These are phyloP conservation scores for Hirtodrosophila alboralis DNA, from an alignment of 2,888 invertebrate species.

Conservation along the genomic window DNA sequence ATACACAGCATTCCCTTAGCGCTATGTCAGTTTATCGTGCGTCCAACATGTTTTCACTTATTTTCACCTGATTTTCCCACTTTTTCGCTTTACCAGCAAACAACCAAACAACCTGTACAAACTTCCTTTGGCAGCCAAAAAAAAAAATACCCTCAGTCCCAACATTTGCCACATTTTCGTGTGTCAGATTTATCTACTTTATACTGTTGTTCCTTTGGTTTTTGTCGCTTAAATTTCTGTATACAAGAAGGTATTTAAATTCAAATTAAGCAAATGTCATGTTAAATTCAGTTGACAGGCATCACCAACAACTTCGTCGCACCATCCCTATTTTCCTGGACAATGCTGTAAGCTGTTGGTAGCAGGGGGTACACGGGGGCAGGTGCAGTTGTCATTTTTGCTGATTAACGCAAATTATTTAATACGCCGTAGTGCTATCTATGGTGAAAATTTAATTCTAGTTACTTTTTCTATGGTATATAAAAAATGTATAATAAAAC, in stretches of 20 bases:
- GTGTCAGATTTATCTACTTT: conserved; percentile 68
- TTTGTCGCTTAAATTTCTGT: conserved; percentile 28
- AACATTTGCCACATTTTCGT: conserved; percentile 53
- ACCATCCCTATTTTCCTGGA: not conserved
- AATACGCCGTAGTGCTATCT: conserved; percentile 22
- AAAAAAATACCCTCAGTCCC: not conserved
- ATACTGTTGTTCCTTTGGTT: conserved; percentile 22
- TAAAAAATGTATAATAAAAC: not conserved
- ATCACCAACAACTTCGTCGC: conserved; percentile 16
- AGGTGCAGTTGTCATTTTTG: conserved; percentile 48
- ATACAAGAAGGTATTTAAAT: conserved; percentile 70
- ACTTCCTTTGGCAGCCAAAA: conserved; percentile 1
- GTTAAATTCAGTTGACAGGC: conserved; percentile 68
- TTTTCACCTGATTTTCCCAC: conserved; percentile 51
- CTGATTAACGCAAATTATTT: conserved; percentile 58
- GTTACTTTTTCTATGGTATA: not conserved
- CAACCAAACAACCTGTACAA: conserved; percentile 14
- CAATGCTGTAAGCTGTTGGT: not conserved
- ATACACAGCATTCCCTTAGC: conserved; percentile 8
- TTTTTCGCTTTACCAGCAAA: conserved; percentile 11
- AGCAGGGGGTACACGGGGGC: not conserved
- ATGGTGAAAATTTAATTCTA: conserved; percentile 13
- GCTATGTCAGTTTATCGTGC: conserved; percentile 10
- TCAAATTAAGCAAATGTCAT: conserved; percentile 79
- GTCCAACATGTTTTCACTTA: conserved; percentile 52